Base-by-base conservation (phyloP, 2,113 vertebrate species). In the Ophiodon elongatus region DNA sequence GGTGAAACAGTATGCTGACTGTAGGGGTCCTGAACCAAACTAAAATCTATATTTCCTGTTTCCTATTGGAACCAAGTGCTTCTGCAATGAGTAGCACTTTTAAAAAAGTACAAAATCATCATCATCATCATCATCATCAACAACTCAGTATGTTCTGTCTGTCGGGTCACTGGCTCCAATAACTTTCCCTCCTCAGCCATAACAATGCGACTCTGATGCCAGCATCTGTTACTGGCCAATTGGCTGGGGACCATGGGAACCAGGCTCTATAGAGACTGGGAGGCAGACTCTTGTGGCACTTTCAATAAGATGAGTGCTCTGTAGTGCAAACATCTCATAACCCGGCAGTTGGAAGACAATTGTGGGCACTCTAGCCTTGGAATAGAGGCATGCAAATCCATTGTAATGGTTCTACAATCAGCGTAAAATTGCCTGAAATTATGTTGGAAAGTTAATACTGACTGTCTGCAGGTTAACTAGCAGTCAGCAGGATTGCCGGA, bases 221-320 rank as follows among this genome's bases (percentile, higher is more conserved):
- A 93, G 90, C 89, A 90, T 94, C 93, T 95, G 94, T 92, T 90
- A 86, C 76, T 78, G 89, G 94, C 92, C 93, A 95, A 94, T 92
- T 95, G 94, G 92, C 93, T n/a, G 60, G 78, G 67, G 84, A 93
- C 85, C 92, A 93, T 93, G 90, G 92, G 93, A 94, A 93, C 88
- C 73, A 47, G 88, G 65, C 80, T 92, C 82, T 80, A 33, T 27
- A 73, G 79, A 81, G 80, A 69, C 84, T 54, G 84, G 69, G 74
- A 83, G 78, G 73, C 79, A 82, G 62, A 74, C 80, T 71, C 76
- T 65, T 79, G 82, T 73, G 78, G 63, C 68, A 81, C 74, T 84
- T 89, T 56, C 71, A 88, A 76, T 83, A 72, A 77, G 84, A 84
- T 43, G 72, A 83, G 70, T 57, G 82, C 77, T 63, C 77, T 77